Evolutionary conservation across 2,113 vertebrate species (phyloP).

Genomic region (Ceyx cyanopectus): DNA sequence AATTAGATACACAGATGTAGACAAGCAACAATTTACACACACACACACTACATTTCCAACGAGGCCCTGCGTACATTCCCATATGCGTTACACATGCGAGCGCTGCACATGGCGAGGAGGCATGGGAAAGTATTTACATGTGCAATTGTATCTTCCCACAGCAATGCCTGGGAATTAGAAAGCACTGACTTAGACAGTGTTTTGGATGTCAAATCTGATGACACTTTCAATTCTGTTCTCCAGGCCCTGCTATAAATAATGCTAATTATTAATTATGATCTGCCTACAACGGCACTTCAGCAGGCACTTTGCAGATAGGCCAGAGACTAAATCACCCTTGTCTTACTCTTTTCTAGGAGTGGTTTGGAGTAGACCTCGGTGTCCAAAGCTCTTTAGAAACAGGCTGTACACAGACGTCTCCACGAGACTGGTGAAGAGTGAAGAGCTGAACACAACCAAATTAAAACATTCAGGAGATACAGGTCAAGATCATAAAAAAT

Average conservation of each 20-base stretch:
- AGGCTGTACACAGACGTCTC: background rate
- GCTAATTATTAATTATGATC: constrained; percentile 57
- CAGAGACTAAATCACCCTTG: background rate
- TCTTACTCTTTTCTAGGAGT: background rate
- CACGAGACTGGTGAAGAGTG: background rate
- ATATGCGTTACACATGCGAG: constrained; percentile 66
- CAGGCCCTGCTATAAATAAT: constrained; percentile 29
- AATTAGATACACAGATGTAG: constrained; percentile 72
- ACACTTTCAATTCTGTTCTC: constrained; percentile 63
- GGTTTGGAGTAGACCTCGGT: background rate
- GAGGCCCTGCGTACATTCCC: constrained; percentile 33
- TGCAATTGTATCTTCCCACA: constrained; percentile 69
- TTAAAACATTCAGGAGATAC: background rate
- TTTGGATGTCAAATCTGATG: constrained; percentile 71
- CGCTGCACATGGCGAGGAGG: constrained; percentile 31
- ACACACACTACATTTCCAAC: constrained; percentile 60
- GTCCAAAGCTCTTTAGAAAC: background rate
- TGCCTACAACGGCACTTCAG: background rate
- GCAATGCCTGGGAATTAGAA: constrained; percentile 69
- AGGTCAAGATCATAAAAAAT: background rate
- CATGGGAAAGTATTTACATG: constrained; percentile 74
- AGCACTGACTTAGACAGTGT: constrained; percentile 49
- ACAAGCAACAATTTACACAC: constrained; percentile 70
- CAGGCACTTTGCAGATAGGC: background rate
- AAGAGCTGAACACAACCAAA: background rate